These are phyloP conservation scores for Pangasius djambal DNA, from an alignment of 2,797 vertebrate species.

Conservation along the genomic window DNA sequence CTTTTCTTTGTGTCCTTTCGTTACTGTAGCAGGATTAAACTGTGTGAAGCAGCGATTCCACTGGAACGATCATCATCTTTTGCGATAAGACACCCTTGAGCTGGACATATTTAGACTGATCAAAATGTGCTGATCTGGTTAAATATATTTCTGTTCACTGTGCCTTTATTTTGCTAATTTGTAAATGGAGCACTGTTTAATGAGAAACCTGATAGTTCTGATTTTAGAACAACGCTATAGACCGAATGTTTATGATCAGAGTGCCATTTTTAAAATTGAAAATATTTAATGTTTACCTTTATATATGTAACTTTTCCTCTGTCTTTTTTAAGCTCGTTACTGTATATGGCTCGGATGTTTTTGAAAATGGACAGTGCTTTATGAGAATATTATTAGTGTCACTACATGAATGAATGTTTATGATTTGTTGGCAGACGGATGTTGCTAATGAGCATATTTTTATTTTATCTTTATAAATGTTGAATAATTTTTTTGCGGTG, in stretches of 20 bases:
- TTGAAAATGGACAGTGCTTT: background rate
- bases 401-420: conserved; percentile 46
- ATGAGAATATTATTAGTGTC: background rate
- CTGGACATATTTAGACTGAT: background rate
- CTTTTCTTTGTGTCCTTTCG: background rate
- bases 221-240: background rate
- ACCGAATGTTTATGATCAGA: conserved; percentile 12
- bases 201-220: background rate
- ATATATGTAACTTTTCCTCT: conserved; percentile 13
- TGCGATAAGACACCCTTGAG: background rate
- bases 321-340: conserved; percentile 6
- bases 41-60: background rate
- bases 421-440: conserved; percentile 11
- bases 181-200: conserved; percentile 30
- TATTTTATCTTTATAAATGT: background rate
- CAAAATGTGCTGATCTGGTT: background rate
- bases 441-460: conserved; percentile 10
- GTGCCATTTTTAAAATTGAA: conserved; percentile 10
- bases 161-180: conserved; percentile 17
- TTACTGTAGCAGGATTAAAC: background rate
- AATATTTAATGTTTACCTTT: conserved; percentile 29
- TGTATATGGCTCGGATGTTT: background rate
- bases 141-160: conserved; percentile 8
- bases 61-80: background rate
- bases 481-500: background rate